Conservation (phyloP, 2,797 vertebrate genomes). For the Pipistrellus pygmaeus region DNA sequence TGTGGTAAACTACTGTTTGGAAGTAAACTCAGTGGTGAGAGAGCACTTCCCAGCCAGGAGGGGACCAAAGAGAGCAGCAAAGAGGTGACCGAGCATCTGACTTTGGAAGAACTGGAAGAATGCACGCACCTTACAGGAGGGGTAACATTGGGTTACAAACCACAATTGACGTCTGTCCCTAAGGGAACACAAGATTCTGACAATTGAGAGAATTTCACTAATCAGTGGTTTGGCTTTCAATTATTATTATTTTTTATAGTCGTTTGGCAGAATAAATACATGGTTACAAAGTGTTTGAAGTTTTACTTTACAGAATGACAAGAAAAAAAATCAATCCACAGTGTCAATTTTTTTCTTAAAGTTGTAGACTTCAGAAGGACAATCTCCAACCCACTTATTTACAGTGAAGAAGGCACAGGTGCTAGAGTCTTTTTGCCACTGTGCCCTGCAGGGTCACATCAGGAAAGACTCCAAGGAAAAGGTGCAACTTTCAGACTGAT, state of each 20-base stretch:
- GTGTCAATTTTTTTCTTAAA: not conserved
- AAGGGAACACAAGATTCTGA: constrained; percentile 1
- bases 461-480: no score
- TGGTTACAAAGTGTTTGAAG: constrained; percentile 62
- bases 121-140: not conserved
- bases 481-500: no score
- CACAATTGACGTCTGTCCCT: not conserved
- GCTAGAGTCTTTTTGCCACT: no score
- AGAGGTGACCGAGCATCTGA: not conserved
- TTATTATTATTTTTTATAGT: constrained; percentile 21
- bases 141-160: not conserved
- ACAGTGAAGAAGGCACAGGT: not conserved
- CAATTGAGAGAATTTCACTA: not conserved
- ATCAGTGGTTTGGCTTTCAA: not conserved
- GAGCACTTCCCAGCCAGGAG: not conserved
- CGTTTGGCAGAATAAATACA: constrained; percentile 68
- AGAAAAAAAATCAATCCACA: not conserved
- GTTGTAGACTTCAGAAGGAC: constrained; percentile 24
- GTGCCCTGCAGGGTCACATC: no score
- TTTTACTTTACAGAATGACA: not conserved
- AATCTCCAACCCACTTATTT: not conserved
- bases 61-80: not conserved
- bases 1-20: constrained; percentile 56
- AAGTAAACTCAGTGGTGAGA: constrained; percentile 37
- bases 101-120: constrained; percentile 19